These are phyloP conservation scores for Drosophila sp. DNA, from an alignment of 1,140 invertebrate genomes.

Conservation along the genomic window DNA sequence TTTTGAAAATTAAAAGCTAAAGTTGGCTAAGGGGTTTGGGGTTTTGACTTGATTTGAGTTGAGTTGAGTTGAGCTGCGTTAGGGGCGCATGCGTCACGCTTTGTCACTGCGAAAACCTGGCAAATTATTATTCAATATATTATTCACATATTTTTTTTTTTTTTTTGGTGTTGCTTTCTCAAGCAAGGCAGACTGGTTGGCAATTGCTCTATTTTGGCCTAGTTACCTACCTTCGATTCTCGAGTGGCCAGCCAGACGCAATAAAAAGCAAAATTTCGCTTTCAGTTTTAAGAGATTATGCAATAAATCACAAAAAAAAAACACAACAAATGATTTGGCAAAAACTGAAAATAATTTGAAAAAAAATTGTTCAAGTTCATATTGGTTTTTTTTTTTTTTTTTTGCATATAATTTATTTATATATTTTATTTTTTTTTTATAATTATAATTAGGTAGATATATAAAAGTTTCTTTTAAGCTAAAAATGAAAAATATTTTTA, in stretches of 20 bases:
- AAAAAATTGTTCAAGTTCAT: slow-evolving; percentile 66
- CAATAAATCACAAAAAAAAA: slow-evolving; percentile 44
- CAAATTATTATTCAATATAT: slow-evolving; percentile 58
- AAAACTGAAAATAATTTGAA: slow-evolving; percentile 26
- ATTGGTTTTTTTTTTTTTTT: slow-evolving; percentile 17
- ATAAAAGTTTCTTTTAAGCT: slow-evolving; percentile 65
- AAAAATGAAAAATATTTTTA: slow-evolving; percentile 83
- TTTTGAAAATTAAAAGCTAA: slow-evolving; percentile 11
- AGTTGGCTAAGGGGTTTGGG: slow-evolving; percentile 12
- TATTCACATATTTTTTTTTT: slow-evolving; percentile 38
- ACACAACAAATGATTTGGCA: slow-evolving; percentile 55
- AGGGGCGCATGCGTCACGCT: slow-evolving; percentile 72
- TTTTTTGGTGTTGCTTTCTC: slow-evolving; percentile 64
- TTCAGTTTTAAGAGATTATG: slow-evolving; percentile 60
- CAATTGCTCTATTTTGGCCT: slow-evolving; percentile 51
- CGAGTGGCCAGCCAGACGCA: slow-evolving; percentile 50
- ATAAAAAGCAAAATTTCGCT: slow-evolving; percentile 53
- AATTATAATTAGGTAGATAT: slow-evolving; percentile 22
- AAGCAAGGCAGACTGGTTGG: slow-evolving; percentile 58
- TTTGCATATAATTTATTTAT: slow-evolving; percentile 22
- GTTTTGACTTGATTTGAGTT: slow-evolving; percentile 13
- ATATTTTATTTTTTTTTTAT: slow-evolving; percentile 12
- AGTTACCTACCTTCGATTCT: slow-evolving; percentile 74
- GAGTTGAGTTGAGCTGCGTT: slow-evolving; percentile 11
- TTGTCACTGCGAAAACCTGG: slow-evolving; percentile 47